Percentiles rank a stretch among this genome's conserved stretches.
phyloP scores from a whole-genome alignment of 2,797 vertebrate species.

The Natrix natrix region DNA sequence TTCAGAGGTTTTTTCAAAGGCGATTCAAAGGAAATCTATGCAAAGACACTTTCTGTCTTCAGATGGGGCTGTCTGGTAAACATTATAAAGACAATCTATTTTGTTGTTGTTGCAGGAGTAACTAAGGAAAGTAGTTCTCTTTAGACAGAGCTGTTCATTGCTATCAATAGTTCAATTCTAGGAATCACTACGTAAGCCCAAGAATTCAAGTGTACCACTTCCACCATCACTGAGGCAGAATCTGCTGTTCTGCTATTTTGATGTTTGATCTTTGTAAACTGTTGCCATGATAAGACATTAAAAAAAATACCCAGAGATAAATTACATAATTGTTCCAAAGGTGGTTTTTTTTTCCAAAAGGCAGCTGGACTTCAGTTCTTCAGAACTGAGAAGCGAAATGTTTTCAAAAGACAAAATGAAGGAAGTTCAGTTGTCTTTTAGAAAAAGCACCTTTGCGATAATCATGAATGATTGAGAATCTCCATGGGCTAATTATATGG shows the following conservation, averaged over 20 bases:
- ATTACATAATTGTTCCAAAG: background rate
- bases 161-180: background rate
- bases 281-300: background rate
- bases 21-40: constrained; percentile 53
- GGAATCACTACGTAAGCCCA: background rate
- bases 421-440: background rate
- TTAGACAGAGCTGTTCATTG: background rate
- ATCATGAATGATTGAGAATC: background rate
- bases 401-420: background rate
- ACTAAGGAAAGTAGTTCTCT: background rate
- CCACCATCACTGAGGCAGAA: too few species aligned
- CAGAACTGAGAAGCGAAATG: background rate
- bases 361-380: background rate
- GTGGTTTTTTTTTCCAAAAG: background rate
- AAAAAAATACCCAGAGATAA: background rate
- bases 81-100: background rate
- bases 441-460: background rate
- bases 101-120: background rate
- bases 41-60: constrained; percentile 27
- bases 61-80: background rate
- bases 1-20: constrained; percentile 62
- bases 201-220: background rate
- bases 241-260: background rate
- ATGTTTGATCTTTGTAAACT: background rate
- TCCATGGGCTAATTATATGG: too few species aligned